These are phyloP conservation scores for Bryconaethiops microstoma DNA, from an alignment of 2,797 vertebrate species.

Conservation along the genomic window DNA sequence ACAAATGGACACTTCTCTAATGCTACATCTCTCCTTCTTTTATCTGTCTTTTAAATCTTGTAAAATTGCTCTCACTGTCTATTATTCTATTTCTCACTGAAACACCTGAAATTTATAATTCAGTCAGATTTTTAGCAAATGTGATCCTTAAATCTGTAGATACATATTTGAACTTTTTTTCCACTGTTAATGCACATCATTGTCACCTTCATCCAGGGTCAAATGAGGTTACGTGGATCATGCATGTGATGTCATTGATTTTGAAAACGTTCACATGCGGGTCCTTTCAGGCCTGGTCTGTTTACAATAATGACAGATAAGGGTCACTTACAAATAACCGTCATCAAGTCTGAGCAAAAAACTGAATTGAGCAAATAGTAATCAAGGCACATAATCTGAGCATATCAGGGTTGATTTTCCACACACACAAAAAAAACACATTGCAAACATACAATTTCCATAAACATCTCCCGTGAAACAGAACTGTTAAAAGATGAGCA, in stretches of 20 bases:
- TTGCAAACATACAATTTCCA: too few species aligned
- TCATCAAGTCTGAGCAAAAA: not conserved
- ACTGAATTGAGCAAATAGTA: not conserved
- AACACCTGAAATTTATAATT: not conserved
- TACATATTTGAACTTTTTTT: not conserved
- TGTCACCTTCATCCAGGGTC: not conserved
- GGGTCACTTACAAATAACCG: not conserved
- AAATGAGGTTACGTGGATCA: not conserved
- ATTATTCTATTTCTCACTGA: not conserved
- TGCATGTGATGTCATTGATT: not conserved
- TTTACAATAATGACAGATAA: not conserved
- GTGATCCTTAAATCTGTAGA: not conserved
- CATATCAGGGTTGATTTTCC: too few species aligned
- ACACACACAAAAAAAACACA: too few species aligned
- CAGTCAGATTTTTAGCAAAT: not conserved
- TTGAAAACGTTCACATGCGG: not conserved
- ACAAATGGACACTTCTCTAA: not conserved
- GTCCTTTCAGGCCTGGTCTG: not conserved
- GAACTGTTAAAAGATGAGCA: not conserved
- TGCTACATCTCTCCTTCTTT: too few species aligned
- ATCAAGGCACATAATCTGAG: too few species aligned
- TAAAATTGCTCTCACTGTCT: not conserved
- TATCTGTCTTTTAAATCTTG: not conserved
- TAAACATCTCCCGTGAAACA: not conserved
- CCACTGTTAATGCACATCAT: not conserved